These are phyloP conservation scores for Tenrec ecaudatus DNA, from an alignment of 2,113 vertebrate genomes.

Conservation along the genomic window DNA sequence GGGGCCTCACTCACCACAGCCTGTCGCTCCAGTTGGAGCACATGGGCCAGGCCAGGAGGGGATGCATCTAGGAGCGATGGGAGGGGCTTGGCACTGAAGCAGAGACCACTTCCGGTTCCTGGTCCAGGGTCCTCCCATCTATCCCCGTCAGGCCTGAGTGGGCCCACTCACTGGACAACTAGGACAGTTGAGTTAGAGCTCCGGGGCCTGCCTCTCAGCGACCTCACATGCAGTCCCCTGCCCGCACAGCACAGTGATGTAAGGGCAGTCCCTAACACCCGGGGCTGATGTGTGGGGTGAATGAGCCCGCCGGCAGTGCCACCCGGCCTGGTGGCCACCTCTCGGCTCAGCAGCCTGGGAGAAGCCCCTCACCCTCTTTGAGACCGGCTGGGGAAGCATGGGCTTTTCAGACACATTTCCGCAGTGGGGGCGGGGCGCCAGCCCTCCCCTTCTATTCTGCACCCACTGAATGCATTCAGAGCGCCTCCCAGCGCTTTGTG, in stretches of 20 bases:
- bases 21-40: not conserved
- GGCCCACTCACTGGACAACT: not conserved
- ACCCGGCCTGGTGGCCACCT: not conserved
- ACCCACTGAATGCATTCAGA: conserved; percentile 57
- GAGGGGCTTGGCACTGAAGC: not conserved
- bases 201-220: not conserved
- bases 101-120: not conserved
- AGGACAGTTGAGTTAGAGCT: not conserved
- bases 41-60: not conserved
- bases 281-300: not conserved
- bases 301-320: not conserved
- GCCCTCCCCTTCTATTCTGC: conserved; percentile 6
- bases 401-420: not conserved
- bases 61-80: not conserved
- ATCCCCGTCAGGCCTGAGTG: not conserved
- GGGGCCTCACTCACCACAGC: not conserved
- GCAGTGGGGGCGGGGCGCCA: not conserved
- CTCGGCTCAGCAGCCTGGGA: not conserved
- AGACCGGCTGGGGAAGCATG: not conserved
- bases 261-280: not conserved
- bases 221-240: not conserved
- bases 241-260: not conserved
- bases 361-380: not conserved
- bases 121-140: not conserved
- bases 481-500: conserved; percentile 52